A percentile compares a stretch with the other conserved stretches of the same genome.
Conservation (phyloP, 2,113 vertebrate species). For the Melierax canorus region DNA sequence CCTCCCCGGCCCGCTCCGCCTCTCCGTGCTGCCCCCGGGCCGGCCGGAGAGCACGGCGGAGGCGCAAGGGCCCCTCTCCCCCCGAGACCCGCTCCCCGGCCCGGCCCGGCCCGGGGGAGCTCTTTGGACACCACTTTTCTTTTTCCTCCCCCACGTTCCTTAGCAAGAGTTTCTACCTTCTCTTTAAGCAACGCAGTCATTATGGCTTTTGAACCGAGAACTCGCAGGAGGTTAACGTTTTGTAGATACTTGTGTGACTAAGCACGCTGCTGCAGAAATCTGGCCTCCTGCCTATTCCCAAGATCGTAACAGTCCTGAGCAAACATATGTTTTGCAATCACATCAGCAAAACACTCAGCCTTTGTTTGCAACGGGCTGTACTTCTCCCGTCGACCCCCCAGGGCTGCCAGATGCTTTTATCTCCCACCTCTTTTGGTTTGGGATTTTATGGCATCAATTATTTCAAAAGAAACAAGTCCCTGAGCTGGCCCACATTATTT, state of each 20-base stretch:
- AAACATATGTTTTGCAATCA: conserved; percentile 62
- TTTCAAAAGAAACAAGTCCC: background rate
- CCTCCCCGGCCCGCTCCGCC: background rate
- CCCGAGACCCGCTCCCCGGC: background rate
- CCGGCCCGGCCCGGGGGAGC: background rate
- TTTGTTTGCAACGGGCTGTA: conserved; percentile 50
- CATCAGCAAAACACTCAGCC: conserved; percentile 56
- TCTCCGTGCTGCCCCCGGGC: background rate
- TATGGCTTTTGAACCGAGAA: background rate
- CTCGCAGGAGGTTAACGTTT: background rate
- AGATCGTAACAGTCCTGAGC: conserved; percentile 40
- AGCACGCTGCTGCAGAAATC: background rate
- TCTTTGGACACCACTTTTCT: too few species aligned
- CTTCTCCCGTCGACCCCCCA: background rate
- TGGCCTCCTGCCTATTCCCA: conserved; percentile 45
- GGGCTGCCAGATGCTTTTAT: conserved; percentile 35
- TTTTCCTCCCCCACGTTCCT: background rate
- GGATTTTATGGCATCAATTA: background rate
- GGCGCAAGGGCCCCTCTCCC: too few species aligned
- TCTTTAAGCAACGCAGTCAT: background rate
- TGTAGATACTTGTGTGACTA: background rate
- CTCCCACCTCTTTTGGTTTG: background rate
- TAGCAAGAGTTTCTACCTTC: background rate
- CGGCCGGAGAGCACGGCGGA: background rate
- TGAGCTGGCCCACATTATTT: background rate